These are phyloP conservation scores for Nebria salina DNA, from an alignment of 2,888 invertebrate genomes.

Conservation along the genomic window DNA sequence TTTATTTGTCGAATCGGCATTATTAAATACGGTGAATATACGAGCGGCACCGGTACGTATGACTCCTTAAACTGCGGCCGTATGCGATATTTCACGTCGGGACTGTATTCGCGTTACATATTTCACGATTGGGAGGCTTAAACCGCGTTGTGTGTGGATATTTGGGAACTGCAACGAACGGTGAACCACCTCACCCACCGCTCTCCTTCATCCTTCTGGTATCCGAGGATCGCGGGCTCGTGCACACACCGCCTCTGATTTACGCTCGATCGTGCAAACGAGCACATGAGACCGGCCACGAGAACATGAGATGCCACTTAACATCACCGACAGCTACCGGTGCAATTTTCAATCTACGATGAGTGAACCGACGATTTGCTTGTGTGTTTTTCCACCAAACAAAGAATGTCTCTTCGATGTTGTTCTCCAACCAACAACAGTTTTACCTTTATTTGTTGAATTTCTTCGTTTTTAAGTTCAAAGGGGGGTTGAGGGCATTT, in stretches of 20 bases:
- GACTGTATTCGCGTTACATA: conserved; percentile 35
- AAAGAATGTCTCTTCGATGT: conserved; percentile 12
- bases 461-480: neutral
- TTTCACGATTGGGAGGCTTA: conserved; percentile 32
- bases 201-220: neutral
- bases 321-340: conserved; percentile 17
- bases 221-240: conserved; percentile 16
- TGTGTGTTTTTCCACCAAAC: neutral
- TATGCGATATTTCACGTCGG: conserved; percentile 41
- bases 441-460: neutral
- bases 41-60: neutral
- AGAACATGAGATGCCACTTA: conserved; percentile 41
- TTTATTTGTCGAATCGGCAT: conserved; percentile 5
- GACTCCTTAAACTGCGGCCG: conserved; percentile 19
- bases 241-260: conserved; percentile 24
- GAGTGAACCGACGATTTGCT: conserved; percentile 6
- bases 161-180: conserved; percentile 5
- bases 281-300: conserved; percentile 15
- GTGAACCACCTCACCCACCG: neutral
- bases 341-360: neutral
- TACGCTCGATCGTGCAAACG: conserved; percentile 27
- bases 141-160: conserved; percentile 11
- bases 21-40: conserved; percentile 16
- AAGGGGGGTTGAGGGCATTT: neutral
- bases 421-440: neutral